Percentiles rank a stretch among this genome's conserved stretches.
Conservation (phyloP, 2,797 vertebrate genomes). For the Streptopelia turtur region DNA sequence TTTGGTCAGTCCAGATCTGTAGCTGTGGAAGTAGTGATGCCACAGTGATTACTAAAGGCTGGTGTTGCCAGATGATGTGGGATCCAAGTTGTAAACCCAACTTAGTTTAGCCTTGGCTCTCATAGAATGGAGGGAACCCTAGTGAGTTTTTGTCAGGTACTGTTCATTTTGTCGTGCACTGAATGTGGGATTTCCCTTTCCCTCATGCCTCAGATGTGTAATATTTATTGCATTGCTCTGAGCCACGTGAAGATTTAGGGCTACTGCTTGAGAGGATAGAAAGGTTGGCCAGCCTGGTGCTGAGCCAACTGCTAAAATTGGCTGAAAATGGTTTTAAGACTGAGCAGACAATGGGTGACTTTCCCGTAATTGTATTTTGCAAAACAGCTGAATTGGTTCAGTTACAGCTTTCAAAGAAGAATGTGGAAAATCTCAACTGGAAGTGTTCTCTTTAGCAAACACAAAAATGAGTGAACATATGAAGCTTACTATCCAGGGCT, state of each 20-base stretch:
- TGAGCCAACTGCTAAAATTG: not conserved
- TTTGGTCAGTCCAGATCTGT: not conserved
- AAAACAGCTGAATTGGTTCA: conserved; percentile 2
- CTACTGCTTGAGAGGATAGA: not conserved
- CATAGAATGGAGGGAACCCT: not conserved
- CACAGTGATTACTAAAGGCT: not conserved
- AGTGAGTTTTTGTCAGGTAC: not conserved
- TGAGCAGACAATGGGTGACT: not conserved
- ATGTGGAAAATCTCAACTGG: not conserved
- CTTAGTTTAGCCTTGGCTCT: not conserved
- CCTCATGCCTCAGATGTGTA: not conserved
- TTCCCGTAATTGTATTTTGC: not conserved
- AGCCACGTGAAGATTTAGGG: not conserved
- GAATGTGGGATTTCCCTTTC: not conserved
- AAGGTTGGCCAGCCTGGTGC: not conserved
- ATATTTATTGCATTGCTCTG: not conserved
- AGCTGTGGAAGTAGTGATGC: not conserved
- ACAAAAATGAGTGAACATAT: not conserved
- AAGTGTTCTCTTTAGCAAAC: not conserved
- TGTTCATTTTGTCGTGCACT: no score
- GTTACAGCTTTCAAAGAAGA: not conserved
- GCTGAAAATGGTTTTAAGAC: not conserved
- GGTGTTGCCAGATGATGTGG: not conserved
- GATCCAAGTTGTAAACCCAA: not conserved
- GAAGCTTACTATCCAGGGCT: not conserved